These are phyloP conservation scores for Trichogramma pretiosum DNA, from an alignment of 1,140 invertebrate genomes.

Conservation along the genomic window DNA sequence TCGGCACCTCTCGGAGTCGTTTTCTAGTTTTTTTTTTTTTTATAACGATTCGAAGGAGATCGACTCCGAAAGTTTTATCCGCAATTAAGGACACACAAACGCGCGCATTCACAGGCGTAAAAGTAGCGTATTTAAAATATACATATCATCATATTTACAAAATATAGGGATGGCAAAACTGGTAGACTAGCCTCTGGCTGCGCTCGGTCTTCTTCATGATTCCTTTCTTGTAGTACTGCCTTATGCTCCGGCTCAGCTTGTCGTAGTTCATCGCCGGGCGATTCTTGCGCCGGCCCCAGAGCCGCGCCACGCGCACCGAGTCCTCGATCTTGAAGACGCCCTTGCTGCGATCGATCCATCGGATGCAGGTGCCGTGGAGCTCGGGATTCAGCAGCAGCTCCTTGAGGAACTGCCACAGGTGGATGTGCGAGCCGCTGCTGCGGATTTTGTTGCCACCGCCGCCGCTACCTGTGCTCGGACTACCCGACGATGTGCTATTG, in stretches of 20 bases:
- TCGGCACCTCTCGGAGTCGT: too few relatives aligned
- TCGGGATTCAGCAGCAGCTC: constrained; percentile 84
- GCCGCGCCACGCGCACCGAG: constrained; percentile 85
- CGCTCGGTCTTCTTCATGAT: constrained; percentile 99
- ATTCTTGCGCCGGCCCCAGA: constrained; percentile 97
- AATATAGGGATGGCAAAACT: constrained; percentile 97
- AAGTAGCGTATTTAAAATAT: too few relatives aligned
- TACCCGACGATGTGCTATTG: constrained; percentile 19
- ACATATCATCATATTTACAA: too few relatives aligned
- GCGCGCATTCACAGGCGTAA: constrained; percentile 64
- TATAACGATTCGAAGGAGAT: too few relatives aligned
- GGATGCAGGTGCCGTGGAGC: constrained; percentile 82
- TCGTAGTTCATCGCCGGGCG: constrained; percentile 99
- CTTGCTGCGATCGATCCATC: constrained; percentile 89
- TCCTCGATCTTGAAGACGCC: constrained; percentile 99
- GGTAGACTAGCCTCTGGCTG: constrained; percentile 95
- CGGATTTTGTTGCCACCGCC: constrained; percentile 41
- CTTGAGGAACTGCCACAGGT: constrained; percentile 99
- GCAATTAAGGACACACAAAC: not conserved
- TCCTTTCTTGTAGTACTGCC: constrained; percentile 99
- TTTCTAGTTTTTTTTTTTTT: too few relatives aligned
- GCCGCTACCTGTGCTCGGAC: constrained; percentile 26
- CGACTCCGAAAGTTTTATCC: not conserved
- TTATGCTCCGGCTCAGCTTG: constrained; percentile 92
- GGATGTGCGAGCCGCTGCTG: constrained; percentile 76